Conservation (phyloP, 92 coral and sea anemone genomes). For the Zoanthus sansibaricus region DNA sequence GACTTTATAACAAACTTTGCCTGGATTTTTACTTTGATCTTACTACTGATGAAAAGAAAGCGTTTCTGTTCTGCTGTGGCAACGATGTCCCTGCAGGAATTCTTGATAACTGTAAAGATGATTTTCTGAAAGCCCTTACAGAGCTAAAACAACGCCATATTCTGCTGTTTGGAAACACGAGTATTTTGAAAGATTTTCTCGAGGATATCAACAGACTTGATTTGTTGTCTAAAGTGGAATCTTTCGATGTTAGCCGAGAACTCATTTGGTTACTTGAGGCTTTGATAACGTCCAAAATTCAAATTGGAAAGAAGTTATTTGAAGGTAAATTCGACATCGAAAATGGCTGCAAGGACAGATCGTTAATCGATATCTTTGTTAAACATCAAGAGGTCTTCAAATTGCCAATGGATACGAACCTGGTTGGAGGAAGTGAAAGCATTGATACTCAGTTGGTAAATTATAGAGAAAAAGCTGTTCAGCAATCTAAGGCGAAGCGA, state of each 20-base stretch:
- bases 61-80: conserved; percentile 22
- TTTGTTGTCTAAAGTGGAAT: no score
- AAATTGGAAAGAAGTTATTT: conserved; percentile 5
- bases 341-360: background rate
- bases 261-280: no score
- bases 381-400: background rate
- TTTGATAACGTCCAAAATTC: background rate
- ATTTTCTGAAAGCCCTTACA: background rate
- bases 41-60: conserved; percentile 7
- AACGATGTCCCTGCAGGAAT: conserved; percentile 5
- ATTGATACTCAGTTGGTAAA: background rate
- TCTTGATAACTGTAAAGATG: background rate
- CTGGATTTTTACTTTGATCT: conserved; percentile 4
- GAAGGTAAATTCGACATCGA: background rate
- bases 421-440: background rate
- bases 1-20: conserved; percentile 21
- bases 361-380: background rate
- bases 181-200: background rate
- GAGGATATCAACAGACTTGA: conserved; percentile 25
- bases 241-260: no score
- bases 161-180: background rate
- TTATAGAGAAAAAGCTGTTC: background rate
- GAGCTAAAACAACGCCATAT: background rate
- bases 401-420: background rate
- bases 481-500: conserved; percentile 6